phyloP scores from a whole-genome alignment of 2,113 vertebrate species.

The Chlorocebus sabaeus region DNA sequence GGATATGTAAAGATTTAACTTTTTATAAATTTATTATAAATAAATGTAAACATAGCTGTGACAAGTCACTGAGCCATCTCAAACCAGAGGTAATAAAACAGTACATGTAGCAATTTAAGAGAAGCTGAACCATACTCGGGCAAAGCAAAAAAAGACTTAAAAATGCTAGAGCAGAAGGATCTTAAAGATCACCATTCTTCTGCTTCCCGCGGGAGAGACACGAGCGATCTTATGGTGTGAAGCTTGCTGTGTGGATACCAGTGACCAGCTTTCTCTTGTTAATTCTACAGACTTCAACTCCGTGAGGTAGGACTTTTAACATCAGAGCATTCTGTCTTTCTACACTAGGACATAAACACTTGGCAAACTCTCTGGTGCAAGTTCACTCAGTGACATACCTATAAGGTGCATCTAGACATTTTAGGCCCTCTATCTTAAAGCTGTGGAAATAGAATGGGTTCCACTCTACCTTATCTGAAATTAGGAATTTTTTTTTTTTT shows the following conservation, averaged over 20 bases:
- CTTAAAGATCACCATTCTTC: not conserved
- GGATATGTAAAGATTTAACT: not conserved
- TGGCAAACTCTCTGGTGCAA: not conserved
- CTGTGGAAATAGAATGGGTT: not conserved
- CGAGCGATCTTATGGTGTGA: fast-evolving
- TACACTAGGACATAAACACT: no score
- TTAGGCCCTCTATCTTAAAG: not conserved
- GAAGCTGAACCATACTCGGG: not conserved
- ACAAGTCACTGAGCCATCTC: not conserved
- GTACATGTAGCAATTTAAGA: not conserved
- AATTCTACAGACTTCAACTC: not conserved
- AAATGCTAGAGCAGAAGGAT: not conserved
- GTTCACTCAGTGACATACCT: not conserved
- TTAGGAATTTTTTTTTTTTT: not conserved
- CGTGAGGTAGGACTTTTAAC: not conserved
- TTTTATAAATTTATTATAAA: not conserved
- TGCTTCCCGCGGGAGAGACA: not conserved
- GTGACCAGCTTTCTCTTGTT: not conserved
- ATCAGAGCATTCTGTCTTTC: not conserved
- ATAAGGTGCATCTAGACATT: not conserved
- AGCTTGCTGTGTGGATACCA: not conserved
- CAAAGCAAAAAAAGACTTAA: not conserved
- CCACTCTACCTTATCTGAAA: not conserved
- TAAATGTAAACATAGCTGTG: not conserved
- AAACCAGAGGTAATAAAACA: not conserved